Evolutionary conservation across 1,140 invertebrate species (phyloP).

Genomic region (Saccostrea glomerata): DNA sequence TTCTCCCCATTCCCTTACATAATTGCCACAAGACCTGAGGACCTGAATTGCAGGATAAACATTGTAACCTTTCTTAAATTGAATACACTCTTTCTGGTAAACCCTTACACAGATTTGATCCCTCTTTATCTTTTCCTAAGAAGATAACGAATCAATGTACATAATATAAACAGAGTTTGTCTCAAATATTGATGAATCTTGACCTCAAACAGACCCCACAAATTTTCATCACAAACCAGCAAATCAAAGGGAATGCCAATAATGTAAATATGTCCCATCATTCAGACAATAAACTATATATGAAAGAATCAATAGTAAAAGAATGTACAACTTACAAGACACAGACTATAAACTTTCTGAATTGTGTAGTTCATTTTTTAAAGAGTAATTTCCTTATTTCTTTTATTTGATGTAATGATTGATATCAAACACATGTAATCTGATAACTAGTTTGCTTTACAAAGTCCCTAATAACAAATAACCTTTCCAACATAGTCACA

Average conservation of each 20-base stretch:
- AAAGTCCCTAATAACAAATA: background rate
- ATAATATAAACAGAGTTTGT: background rate
- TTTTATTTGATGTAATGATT: background rate
- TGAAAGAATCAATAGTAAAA: background rate
- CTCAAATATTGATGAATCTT: constrained; percentile 29
- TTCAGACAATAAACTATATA: background rate
- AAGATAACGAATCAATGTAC: background rate
- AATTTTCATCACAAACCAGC: background rate
- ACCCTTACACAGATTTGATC: constrained; percentile 16
- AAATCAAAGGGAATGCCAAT: background rate
- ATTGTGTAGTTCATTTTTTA: background rate
- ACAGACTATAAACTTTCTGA: background rate
- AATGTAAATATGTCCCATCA: background rate
- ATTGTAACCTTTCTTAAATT: background rate
- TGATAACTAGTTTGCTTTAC: background rate
- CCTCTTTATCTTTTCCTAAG: background rate
- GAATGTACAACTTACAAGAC: too few species aligned
- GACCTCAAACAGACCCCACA: background rate
- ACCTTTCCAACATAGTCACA: background rate
- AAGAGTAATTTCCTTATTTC: background rate
- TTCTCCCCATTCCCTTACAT: background rate
- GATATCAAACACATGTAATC: too few species aligned
- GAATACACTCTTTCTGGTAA: constrained; percentile 9
- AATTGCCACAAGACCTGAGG: constrained; percentile 6
- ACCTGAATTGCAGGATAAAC: constrained; percentile 28